Conservation (phyloP, 2,888 invertebrate genomes). For the Disparrhopalites patrizii region DNA sequence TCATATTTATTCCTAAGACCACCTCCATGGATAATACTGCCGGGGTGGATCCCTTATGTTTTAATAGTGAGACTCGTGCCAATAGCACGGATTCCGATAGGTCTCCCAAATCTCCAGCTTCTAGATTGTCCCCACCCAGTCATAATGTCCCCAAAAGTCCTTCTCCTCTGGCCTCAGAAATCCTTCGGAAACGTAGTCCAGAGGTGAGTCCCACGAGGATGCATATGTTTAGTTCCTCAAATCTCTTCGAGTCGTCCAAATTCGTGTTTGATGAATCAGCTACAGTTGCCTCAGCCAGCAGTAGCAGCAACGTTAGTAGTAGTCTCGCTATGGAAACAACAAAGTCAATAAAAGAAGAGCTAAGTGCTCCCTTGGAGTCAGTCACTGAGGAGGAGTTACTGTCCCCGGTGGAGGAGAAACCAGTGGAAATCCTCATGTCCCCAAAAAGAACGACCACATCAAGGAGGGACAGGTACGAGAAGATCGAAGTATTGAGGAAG, state of each 20-base stretch:
- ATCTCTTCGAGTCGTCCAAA: conserved; percentile 32
- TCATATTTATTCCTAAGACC: conserved; percentile 78
- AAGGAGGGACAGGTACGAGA: conserved; percentile 54
- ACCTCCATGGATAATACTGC: conserved; percentile 26
- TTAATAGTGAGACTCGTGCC: conserved; percentile 43
- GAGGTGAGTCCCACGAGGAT: conserved; percentile 43
- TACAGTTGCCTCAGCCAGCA: conserved; percentile 45
- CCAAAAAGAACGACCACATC: too few species aligned
- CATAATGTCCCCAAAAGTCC: conserved; percentile 44
- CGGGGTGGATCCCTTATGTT: conserved; percentile 27
- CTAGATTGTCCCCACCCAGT: conserved; percentile 48
- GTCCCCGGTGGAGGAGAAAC: neutral
- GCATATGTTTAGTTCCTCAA: conserved; percentile 3
- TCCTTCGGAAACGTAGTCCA: conserved; percentile 35
- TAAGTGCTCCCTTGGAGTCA: conserved; percentile 16
- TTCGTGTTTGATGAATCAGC: conserved; percentile 46
- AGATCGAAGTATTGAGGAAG: conserved; percentile 66
- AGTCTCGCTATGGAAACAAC: neutral
- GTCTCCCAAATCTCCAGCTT: conserved; percentile 49
- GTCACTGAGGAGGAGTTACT: neutral
- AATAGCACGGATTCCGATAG: conserved; percentile 49
- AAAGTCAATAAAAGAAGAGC: conserved; percentile 15
- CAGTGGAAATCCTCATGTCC: neutral
- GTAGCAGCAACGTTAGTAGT: neutral
- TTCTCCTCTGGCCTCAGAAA: conserved; percentile 45